phyloP scores from a whole-genome alignment of 2,797 vertebrate species.

The Thunnus albacares region DNA sequence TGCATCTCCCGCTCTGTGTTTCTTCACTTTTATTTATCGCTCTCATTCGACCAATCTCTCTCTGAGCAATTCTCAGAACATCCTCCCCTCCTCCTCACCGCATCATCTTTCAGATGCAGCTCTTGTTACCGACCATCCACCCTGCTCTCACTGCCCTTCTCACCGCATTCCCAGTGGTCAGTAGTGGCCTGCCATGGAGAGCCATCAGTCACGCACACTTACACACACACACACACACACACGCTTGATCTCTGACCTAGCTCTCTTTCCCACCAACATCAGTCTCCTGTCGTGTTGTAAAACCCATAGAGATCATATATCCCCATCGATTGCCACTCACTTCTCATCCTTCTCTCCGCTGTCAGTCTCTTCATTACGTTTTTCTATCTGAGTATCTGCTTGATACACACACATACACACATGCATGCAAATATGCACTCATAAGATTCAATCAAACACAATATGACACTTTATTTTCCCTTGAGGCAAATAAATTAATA shows the following conservation, averaged over 20 bases:
- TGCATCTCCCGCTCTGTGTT: not conserved
- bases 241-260: slow-evolving; percentile 41
- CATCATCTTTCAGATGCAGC: slow-evolving; percentile 41
- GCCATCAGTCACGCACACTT: slow-evolving; percentile 25
- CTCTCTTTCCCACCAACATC: slow-evolving; percentile 11
- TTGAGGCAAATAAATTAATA: not conserved
- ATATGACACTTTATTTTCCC: not conserved
- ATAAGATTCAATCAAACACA: not conserved
- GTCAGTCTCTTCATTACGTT: slow-evolving; percentile 7
- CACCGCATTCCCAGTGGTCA: slow-evolving; percentile 27
- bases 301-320: slow-evolving; percentile 20
- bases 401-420: not conserved
- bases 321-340: slow-evolving; percentile 8
- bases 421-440: not conserved
- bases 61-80: slow-evolving; percentile 12
- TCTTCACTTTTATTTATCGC: slow-evolving; percentile 19
- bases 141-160: slow-evolving; percentile 18
- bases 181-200: not conserved
- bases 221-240: slow-evolving; percentile 29
- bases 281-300: slow-evolving; percentile 13
- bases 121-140: slow-evolving; percentile 37
- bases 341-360: slow-evolving; percentile 8
- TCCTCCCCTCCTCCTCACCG: not conserved
- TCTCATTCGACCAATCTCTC: slow-evolving; percentile 5
- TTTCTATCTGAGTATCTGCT: not conserved